Conservation (phyloP, 2,113 vertebrate genomes). For the Pseudorectes ferrugineus region DNA sequence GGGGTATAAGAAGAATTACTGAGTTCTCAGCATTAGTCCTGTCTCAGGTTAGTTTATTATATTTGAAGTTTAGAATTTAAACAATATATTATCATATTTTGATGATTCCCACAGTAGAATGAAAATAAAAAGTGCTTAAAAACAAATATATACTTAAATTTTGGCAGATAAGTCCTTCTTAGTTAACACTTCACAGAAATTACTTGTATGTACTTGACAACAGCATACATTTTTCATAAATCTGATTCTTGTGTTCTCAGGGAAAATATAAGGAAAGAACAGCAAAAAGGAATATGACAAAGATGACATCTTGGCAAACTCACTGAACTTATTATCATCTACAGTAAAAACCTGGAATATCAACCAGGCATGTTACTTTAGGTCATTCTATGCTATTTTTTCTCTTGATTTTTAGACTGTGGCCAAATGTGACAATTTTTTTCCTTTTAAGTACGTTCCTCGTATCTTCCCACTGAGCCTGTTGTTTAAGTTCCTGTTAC, state of each 20-base stretch:
- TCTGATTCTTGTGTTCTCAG: constrained; percentile 58
- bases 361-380: not conserved
- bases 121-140: constrained; percentile 61
- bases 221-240: constrained; percentile 71
- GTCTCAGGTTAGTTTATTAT: constrained; percentile 48
- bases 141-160: constrained; percentile 50
- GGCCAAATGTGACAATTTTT: not conserved
- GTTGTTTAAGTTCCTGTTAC: not conserved
- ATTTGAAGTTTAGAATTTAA: constrained; percentile 60
- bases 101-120: constrained; percentile 54
- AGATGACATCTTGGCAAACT: constrained; percentile 44
- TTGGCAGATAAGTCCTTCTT: constrained; percentile 67
- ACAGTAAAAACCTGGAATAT: constrained; percentile 7
- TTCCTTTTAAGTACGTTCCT: not conserved
- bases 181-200: constrained; percentile 69
- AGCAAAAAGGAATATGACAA: constrained; percentile 55
- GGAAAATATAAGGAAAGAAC: constrained; percentile 35
- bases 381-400: not conserved
- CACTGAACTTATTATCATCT: constrained; percentile 20
- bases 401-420: not conserved
- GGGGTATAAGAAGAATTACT: constrained; percentile 13
- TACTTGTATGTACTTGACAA: constrained; percentile 64
- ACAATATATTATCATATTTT: constrained; percentile 61
- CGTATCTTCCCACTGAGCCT: not conserved
- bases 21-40: constrained; percentile 51